Base-by-base conservation (phyloP, 2,797 vertebrate species). In the Melopsittacus undulatus region DNA sequence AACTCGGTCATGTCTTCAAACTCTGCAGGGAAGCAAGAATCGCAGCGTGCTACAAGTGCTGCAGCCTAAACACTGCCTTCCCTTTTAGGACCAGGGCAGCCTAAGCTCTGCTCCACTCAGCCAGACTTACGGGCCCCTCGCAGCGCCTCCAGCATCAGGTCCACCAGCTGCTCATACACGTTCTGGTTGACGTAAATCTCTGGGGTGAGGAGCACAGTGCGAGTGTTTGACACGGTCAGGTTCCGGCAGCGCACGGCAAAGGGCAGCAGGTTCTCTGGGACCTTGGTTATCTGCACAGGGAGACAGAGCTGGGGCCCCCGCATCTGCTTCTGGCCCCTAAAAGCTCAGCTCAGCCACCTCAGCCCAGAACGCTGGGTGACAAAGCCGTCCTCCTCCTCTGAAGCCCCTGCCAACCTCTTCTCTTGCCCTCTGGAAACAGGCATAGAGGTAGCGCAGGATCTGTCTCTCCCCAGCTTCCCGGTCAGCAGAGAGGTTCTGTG, bases 171-270 rank as follows among this genome's bases (percentile, higher is more conserved):
- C 81, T 99, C 99, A 0, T 99, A 98, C 84, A 99, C 95, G 7
- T 99, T 99, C 97, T 99, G 99, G 97, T 97, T 98, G 94, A 98
- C 93, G 4, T 99, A 99, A 92, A 99, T 99, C 98, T 99, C 99
- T 0, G 99, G 99, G 7, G 99, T 99, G 74, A 99, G 99, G 32
- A 99, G 98, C 43, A 99, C 98, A 0, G 99, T 99, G 40, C 98
- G 97, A 1, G 98, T 96, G 92, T 99, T 99, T 1, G 99, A 99
- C 85, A 99, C 98, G 0, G 98, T 98, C 92, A 99, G 98, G 93
- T 99, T 98, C 92, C 99, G 99, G 96, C 99, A 99, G 92, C 98
- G 98, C 66, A 99, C 97, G 0, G 99, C 99, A 5, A 98, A 99
- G 6, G 99, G 98, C 78, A 99, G 97, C 57, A 99, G 97, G 94